Evolutionary conservation across 2,113 vertebrate species (phyloP).

Genomic region (Crotophaga sulcirostris): DNA sequence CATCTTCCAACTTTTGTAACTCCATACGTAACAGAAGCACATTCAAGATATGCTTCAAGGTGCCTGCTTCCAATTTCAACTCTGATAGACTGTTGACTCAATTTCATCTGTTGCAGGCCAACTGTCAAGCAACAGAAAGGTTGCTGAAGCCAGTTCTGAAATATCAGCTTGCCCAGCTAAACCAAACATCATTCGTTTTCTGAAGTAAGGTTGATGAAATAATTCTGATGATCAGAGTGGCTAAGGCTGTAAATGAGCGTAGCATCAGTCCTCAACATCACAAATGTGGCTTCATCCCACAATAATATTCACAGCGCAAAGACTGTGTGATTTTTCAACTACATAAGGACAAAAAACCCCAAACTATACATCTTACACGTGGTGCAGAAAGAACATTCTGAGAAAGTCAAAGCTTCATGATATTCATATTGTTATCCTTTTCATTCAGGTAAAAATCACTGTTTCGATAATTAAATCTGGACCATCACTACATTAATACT

Average conservation of each 20-base stretch:
- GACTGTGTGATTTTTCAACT: not conserved
- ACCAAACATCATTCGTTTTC: constrained; percentile 5
- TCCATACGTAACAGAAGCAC: not conserved
- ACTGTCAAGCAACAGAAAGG: not conserved
- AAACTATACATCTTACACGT: rapidly evolving
- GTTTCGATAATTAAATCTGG: not conserved
- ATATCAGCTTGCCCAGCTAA: not conserved
- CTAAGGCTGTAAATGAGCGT: not conserved
- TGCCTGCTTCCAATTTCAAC: constrained; percentile 21
- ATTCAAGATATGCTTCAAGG: constrained; percentile 6
- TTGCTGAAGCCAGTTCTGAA: not conserved
- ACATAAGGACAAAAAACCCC: not conserved
- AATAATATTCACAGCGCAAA: not conserved
- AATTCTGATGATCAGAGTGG: not conserved
- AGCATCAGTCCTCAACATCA: not conserved
- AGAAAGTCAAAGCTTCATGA: not conserved
- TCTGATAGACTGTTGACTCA: not conserved
- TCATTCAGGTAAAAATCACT: not conserved
- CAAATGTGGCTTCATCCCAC: not conserved
- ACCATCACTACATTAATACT: no score
- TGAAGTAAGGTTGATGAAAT: not conserved
- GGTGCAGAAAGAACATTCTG: not conserved
- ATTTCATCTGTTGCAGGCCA: not conserved
- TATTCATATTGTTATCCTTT: not conserved
- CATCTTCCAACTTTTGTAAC: not conserved